Evolutionary conservation across 2,113 vertebrate genomes (phyloP).

Genomic region (Penelope pileata): DNA sequence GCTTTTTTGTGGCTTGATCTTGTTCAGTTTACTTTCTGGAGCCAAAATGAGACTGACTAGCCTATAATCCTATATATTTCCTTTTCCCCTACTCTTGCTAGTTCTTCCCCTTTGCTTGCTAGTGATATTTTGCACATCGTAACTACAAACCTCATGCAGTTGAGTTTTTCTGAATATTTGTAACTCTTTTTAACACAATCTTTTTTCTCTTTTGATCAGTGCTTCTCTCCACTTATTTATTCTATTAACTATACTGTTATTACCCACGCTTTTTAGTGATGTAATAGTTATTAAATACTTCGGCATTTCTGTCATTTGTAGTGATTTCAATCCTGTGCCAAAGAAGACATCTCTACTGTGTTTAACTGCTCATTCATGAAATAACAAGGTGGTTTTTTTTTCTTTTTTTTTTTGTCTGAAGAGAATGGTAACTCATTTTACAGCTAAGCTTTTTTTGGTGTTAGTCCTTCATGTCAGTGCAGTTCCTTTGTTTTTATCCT

Average conservation of each 20-base stretch:
- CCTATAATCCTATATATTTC: background rate
- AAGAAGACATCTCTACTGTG: background rate
- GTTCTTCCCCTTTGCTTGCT: too few relatives aligned
- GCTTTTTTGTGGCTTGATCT: background rate
- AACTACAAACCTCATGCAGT: background rate
- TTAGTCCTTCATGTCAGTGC: fast-evolving
- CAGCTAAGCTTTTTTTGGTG: background rate
- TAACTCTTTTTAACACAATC: background rate
- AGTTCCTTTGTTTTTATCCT: fast-evolving
- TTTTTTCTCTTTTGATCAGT: background rate
- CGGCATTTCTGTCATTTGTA: background rate
- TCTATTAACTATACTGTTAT: background rate
- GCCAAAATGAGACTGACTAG: background rate
- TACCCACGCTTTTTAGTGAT: background rate
- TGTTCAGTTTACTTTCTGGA: background rate
- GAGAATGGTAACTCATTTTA: background rate
- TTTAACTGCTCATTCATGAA: background rate
- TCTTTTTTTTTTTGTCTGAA: background rate
- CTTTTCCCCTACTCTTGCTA: background rate
- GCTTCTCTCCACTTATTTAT: background rate
- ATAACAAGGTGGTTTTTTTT: background rate
- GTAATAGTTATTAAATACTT: background rate
- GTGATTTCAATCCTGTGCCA: background rate
- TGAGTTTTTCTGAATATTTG: background rate
- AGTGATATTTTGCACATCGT: background rate